Evolutionary conservation across 2,888 invertebrate genomes (phyloP).

Genomic region (Andrena marginata): DNA sequence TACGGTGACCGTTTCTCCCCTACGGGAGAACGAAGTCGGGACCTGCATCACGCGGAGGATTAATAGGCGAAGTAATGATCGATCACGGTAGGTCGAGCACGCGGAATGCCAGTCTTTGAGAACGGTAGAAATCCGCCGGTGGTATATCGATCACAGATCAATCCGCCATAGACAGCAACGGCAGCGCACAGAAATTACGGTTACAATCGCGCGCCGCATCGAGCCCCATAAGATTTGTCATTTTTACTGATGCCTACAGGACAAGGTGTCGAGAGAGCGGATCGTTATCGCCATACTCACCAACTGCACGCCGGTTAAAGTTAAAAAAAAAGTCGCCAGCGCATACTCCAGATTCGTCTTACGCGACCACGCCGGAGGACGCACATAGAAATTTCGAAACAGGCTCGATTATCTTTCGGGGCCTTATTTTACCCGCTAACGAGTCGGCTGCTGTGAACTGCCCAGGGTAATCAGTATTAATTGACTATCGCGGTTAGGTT

Average conservation of each 20-base stretch:
- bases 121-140: conserved; percentile 60
- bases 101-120: conserved; percentile 69
- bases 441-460: conserved; percentile 24
- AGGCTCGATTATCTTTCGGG: conserved; percentile 39
- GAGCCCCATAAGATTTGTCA: conserved; percentile 57
- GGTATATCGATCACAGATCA: conserved; percentile 72
- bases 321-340: neutral
- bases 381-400: conserved; percentile 54
- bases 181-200: conserved; percentile 32
- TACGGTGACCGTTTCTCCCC: conserved; percentile 44
- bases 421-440: conserved; percentile 32
- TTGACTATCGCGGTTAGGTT: conserved; percentile 39
- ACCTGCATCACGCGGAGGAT: conserved; percentile 65
- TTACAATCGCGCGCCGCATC: conserved; percentile 27
- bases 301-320: neutral
- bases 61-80: conserved; percentile 75
- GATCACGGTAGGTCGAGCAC: conserved; percentile 72
- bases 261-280: conserved; percentile 51
- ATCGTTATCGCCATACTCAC: conserved; percentile 54
- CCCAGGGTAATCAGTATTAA: conserved; percentile 55
- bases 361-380: conserved; percentile 18
- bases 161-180: conserved; percentile 54
- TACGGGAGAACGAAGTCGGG: conserved; percentile 62
- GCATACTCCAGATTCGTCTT: conserved; percentile 32
- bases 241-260: conserved; percentile 46